These are phyloP conservation scores for Sericinus montela DNA, from an alignment of 2,888 invertebrate species.

Conservation along the genomic window DNA sequence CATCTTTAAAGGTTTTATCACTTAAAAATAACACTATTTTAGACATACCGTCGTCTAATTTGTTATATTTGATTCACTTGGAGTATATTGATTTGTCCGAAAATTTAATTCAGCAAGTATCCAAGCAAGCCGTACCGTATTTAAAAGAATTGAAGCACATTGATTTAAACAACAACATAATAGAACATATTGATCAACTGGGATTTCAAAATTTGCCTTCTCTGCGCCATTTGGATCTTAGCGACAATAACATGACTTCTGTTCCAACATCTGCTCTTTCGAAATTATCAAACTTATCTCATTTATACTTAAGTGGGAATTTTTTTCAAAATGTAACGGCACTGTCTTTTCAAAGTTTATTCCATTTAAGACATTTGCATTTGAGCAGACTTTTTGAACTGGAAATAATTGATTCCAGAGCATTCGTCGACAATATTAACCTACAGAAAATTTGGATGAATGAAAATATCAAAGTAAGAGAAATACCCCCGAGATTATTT, in stretches of 20 bases:
- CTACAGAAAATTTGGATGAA: constrained; percentile 88
- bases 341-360: constrained; percentile 90
- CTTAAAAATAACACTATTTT: constrained; percentile 89
- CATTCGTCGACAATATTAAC: constrained; percentile 92
- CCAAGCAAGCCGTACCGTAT: constrained; percentile 85
- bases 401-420: constrained; percentile 85
- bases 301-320: constrained; percentile 88
- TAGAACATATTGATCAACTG: constrained; percentile 84
- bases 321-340: constrained; percentile 85
- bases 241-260: constrained; percentile 89
- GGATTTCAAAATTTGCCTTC: constrained; percentile 87
- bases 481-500: constrained; percentile 89
- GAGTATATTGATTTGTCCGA: constrained; percentile 87
- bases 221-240: constrained; percentile 86
- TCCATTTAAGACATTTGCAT: constrained; percentile 87
- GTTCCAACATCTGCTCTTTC: constrained; percentile 88
- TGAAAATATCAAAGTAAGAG: constrained; percentile 85
- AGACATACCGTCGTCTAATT: constrained; percentile 85
- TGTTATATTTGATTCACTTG: constrained; percentile 82
- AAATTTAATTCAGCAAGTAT: constrained; percentile 87
- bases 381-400: constrained; percentile 84
- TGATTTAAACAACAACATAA: constrained; percentile 86
- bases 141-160: constrained; percentile 85
- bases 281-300: constrained; percentile 86
- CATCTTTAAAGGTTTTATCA: constrained; percentile 84